phyloP scores from a whole-genome alignment of 2,888 invertebrate species.

The Chrysomela aeneicollis region DNA sequence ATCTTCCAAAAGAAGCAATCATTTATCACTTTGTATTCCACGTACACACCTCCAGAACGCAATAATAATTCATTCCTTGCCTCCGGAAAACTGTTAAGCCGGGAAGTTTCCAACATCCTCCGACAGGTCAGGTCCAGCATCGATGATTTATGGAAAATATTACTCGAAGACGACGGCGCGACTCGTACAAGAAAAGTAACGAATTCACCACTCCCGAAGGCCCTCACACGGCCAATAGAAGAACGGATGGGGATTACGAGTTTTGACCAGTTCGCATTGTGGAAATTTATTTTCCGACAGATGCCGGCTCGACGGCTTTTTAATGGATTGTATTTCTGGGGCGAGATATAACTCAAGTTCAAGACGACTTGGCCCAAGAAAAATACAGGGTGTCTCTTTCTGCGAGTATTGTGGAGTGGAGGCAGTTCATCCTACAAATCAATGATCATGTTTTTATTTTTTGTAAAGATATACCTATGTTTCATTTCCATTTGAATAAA shows the following conservation, averaged over 20 bases:
- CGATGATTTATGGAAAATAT: constrained; percentile 65
- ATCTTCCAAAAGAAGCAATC: constrained; percentile 41
- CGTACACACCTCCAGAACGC: constrained; percentile 40
- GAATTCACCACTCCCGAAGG: constrained; percentile 57
- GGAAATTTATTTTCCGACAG: constrained; percentile 51
- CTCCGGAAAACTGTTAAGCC: constrained; percentile 50
- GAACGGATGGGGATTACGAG: constrained; percentile 55
- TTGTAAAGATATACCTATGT: too few relatives aligned
- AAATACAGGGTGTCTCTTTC: not conserved
- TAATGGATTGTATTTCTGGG: constrained; percentile 12
- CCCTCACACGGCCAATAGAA: constrained; percentile 48
- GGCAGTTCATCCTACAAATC: too few relatives aligned
- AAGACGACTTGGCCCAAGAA: not conserved
- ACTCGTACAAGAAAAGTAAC: constrained; percentile 56
- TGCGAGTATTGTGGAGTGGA: too few relatives aligned
- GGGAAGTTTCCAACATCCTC: constrained; percentile 53
- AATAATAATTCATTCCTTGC: constrained; percentile 59
- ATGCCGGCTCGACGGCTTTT: constrained; percentile 1
- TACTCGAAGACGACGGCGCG: constrained; percentile 41
- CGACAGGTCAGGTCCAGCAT: constrained; percentile 57
- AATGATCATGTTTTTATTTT: too few relatives aligned
- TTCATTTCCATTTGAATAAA: too few relatives aligned
- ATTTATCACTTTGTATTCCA: constrained; percentile 46
- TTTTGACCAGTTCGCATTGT: constrained; percentile 55
- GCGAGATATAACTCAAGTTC: not conserved